A percentile compares a stretch with the other conserved stretches of the same genome.
Conservation (phyloP, 1,140 invertebrate species). For the Cydia pomonella region DNA sequence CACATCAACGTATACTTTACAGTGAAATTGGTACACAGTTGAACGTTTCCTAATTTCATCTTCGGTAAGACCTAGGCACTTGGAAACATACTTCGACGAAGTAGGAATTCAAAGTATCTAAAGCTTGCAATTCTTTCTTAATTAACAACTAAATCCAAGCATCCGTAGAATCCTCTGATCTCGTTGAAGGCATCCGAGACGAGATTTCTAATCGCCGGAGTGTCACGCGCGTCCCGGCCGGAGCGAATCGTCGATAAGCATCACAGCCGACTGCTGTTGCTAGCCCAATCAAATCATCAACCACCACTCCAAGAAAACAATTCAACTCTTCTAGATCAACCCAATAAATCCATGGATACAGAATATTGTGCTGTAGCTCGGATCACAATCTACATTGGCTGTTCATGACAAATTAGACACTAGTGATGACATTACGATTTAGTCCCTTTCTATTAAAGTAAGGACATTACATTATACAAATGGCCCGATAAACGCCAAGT, state of each 20-base stretch:
- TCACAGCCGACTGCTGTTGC: conserved; percentile 47
- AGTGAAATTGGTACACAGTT: neutral
- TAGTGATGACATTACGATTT: conserved; percentile 30
- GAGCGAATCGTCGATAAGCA: conserved; percentile 72
- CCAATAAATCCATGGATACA: neutral
- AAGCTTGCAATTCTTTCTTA: conserved; percentile 16
- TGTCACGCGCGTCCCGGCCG: conserved; percentile 65
- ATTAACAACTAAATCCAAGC: conserved; percentile 30
- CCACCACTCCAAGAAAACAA: neutral
- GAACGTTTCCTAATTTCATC: neutral
- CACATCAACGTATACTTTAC: neutral
- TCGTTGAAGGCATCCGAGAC: conserved; percentile 58
- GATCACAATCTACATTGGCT: conserved; percentile 18
- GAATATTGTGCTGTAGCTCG: neutral
- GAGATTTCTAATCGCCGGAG: conserved; percentile 70
- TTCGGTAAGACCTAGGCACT: neutral
- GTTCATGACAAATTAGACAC: conserved; percentile 19
- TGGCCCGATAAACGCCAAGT: conserved; percentile 18
- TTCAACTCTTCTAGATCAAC: neutral
- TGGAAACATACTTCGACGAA: neutral
- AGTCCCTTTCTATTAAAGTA: conserved; percentile 11
- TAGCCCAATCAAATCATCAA: conserved; percentile 37
- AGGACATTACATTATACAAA: conserved; percentile 16
- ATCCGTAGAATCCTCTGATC: conserved; percentile 29
- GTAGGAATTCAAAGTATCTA: neutral